phyloP scores from a whole-genome alignment of 2,888 invertebrate species.

The Caenorhabditis uteleia region DNA sequence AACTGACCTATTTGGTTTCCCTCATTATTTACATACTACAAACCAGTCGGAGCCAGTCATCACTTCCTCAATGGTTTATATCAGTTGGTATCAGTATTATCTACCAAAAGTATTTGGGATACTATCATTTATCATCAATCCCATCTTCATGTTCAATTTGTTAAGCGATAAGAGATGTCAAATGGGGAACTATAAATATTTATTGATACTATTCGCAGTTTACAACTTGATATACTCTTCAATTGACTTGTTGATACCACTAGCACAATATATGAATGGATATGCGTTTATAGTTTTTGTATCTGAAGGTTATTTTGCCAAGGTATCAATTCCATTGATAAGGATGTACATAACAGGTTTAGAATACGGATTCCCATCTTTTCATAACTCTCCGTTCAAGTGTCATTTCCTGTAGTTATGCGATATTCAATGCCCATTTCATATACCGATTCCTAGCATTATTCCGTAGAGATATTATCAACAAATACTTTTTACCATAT shows the following conservation, averaged over 20 bases:
- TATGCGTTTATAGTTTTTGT: constrained; percentile 28
- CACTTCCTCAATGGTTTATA: constrained; percentile 19
- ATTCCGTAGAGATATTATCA: constrained; percentile 7
- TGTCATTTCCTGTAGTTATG: constrained; percentile 26
- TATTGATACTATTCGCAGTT: constrained; percentile 25
- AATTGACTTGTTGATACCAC: constrained; percentile 21
- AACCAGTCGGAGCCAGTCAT: too few relatives aligned
- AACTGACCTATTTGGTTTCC: too few relatives aligned
- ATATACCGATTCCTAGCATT: constrained; percentile 28
- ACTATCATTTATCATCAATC: constrained; percentile 20
- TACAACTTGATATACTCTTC: constrained; percentile 29
- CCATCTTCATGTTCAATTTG: constrained; percentile 12
- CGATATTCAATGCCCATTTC: constrained; percentile 24
- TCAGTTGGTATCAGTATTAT: constrained; percentile 25
- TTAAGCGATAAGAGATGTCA: constrained; percentile 11
- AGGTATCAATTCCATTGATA: background rate
- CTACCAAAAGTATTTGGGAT: constrained; percentile 17
- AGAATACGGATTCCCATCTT: too few relatives aligned
- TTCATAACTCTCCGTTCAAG: constrained; percentile 11
- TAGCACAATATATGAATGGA: constrained; percentile 28
- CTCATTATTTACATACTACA: too few relatives aligned
- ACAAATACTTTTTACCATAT: constrained; percentile 2
- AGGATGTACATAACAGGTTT: background rate
- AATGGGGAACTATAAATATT: constrained; percentile 19
- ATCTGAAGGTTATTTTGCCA: constrained; percentile 22